phyloP scores from a whole-genome alignment of 2,113 vertebrate genomes.

The Limanda limanda region DNA sequence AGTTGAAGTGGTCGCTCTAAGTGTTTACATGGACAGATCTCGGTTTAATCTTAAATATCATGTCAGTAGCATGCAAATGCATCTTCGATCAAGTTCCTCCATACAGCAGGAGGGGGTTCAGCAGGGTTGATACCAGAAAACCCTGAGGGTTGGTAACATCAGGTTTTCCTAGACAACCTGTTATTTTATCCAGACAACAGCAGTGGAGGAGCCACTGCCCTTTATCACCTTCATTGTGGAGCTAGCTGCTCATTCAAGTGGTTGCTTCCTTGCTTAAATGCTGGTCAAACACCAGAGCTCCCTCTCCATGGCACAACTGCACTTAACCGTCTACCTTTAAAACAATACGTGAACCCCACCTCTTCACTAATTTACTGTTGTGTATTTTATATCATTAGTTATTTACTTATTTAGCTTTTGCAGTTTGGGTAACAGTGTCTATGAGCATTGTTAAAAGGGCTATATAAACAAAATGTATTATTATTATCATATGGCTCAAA shows the following conservation, averaged over 20 bases:
- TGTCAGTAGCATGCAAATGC: constrained; percentile 25
- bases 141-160: constrained; percentile 50
- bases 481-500: neutral
- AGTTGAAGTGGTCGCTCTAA: too few species aligned
- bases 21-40: neutral
- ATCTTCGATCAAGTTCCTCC: constrained; percentile 31
- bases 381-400: too few species aligned
- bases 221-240: constrained; percentile 40
- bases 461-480: too few species aligned
- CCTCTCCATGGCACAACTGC: constrained; percentile 41
- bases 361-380: too few species aligned
- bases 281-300: constrained; percentile 41
- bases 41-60: constrained; percentile 37
- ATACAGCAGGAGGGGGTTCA: constrained; percentile 38
- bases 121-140: constrained; percentile 31
- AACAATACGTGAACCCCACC: too few species aligned
- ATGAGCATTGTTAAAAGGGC: too few species aligned
- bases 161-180: constrained; percentile 16
- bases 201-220: neutral
- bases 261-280: constrained; percentile 20
- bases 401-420: too few species aligned
- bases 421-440: too few species aligned
- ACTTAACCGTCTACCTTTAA: too few species aligned
- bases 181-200: neutral
- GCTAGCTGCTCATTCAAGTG: constrained; percentile 23